Conservation (phyloP, 2,113 vertebrate genomes). For the Hippocampus mohnikei region DNA sequence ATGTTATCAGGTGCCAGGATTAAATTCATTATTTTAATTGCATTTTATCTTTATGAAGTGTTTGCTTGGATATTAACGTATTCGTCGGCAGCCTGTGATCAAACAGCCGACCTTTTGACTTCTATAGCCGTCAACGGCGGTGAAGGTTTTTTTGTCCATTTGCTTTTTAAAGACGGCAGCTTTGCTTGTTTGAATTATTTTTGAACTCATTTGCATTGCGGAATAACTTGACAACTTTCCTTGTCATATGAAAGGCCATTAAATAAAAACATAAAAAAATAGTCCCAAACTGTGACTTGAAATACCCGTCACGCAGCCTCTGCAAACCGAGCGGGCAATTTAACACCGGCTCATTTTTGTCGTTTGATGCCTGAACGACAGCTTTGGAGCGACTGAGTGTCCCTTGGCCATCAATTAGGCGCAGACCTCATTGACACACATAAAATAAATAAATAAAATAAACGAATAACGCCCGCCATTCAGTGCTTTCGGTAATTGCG, state of each 20-base stretch:
- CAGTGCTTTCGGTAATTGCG: slow-evolving; percentile 74
- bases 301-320: background rate
- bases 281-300: background rate
- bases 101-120: too few species aligned
- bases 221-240: background rate
- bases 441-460: slow-evolving; percentile 39
- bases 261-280: background rate
- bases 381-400: slow-evolving; percentile 65
- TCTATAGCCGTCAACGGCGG: too few species aligned
- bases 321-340: slow-evolving; percentile 45
- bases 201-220: too few species aligned
- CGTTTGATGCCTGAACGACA: slow-evolving; percentile 66
- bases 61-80: too few species aligned
- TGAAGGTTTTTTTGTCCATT: too few species aligned
- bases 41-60: too few species aligned
- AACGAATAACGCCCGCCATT: slow-evolving; percentile 60
- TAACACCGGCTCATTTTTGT: slow-evolving; percentile 67
- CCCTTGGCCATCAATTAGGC: slow-evolving; percentile 75
- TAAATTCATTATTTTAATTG: too few species aligned
- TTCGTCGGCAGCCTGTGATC: too few species aligned
- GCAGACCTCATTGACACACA: slow-evolving; percentile 73
- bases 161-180: background rate
- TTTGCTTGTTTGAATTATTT: too few species aligned
- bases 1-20: too few species aligned
- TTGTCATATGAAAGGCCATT: too few species aligned